Evolutionary conservation across 2,888 invertebrate species (phyloP).

Genomic region (Agapostemon virescens): DNA sequence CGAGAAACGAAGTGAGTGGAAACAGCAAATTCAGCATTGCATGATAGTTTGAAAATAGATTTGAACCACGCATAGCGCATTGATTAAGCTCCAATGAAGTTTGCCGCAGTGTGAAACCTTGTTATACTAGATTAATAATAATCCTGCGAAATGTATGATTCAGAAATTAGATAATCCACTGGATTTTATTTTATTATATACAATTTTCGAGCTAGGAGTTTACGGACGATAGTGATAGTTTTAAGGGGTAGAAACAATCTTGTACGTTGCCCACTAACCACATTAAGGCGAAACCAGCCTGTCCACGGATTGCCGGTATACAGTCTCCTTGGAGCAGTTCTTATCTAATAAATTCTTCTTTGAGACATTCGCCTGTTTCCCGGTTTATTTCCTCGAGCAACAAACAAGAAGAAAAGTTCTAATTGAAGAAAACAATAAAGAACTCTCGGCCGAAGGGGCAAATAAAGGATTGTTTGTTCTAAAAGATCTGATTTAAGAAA

Average conservation of each 20-base stretch:
- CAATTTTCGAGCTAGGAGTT: neutral
- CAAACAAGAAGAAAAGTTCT: neutral
- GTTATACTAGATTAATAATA: neutral
- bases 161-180: neutral
- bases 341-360: neutral
- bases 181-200: neutral
- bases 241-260: neutral
- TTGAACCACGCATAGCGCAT: neutral
- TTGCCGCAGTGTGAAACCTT: neutral
- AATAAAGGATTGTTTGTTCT: neutral
- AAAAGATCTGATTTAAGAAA: neutral
- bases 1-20: neutral
- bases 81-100: neutral
- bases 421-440: neutral
- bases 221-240: neutral
- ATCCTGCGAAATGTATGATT: neutral
- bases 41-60: neutral
- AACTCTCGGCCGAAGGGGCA: neutral
- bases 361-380: neutral
- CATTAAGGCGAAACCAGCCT: neutral
- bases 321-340: neutral
- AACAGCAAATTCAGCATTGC: neutral
- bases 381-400: neutral
- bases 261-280: neutral
- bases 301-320: neutral